Evolutionary conservation across 2,888 invertebrate species (phyloP).

Genomic region (Diaphora mendica): DNA sequence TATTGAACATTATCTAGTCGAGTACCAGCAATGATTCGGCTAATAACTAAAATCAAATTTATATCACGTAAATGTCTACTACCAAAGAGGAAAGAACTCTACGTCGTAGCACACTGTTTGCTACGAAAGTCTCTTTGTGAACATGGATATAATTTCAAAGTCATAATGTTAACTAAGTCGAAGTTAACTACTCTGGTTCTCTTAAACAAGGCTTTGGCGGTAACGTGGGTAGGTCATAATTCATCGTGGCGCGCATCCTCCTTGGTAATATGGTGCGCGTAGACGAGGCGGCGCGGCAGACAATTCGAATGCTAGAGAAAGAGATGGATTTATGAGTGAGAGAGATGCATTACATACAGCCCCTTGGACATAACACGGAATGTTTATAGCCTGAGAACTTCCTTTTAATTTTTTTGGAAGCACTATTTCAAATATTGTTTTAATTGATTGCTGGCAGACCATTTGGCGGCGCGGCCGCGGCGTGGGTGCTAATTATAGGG

Average conservation of each 20-base stretch:
- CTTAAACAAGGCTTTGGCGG: constrained; percentile 85
- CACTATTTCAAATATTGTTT: constrained; percentile 86
- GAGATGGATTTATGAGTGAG: constrained; percentile 57
- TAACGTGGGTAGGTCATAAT: constrained; percentile 76
- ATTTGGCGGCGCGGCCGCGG: constrained; percentile 72
- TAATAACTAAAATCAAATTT: constrained; percentile 12
- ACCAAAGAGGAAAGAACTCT: constrained; percentile 22
- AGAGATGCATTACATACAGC: constrained; percentile 47
- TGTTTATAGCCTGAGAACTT: constrained; percentile 80
- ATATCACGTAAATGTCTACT: not conserved
- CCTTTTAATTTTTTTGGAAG: constrained; percentile 80
- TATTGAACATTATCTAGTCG: constrained; percentile 43
- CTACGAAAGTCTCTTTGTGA: constrained; percentile 53
- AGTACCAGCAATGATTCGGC: constrained; percentile 23
- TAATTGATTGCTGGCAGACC: constrained; percentile 85
- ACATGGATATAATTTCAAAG: constrained; percentile 62
- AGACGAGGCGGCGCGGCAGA: constrained; percentile 81
- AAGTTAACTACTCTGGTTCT: constrained; percentile 83
- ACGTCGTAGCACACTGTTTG: constrained; percentile 60
- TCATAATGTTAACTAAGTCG: constrained; percentile 79
- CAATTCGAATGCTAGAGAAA: constrained; percentile 32
- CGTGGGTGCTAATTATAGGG: constrained; percentile 75
- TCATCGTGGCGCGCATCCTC: constrained; percentile 75
- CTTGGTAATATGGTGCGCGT: constrained; percentile 69
- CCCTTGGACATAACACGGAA: constrained; percentile 72